Evolutionary conservation across 2,888 invertebrate species (phyloP).

Genomic region (Clostera curtula): DNA sequence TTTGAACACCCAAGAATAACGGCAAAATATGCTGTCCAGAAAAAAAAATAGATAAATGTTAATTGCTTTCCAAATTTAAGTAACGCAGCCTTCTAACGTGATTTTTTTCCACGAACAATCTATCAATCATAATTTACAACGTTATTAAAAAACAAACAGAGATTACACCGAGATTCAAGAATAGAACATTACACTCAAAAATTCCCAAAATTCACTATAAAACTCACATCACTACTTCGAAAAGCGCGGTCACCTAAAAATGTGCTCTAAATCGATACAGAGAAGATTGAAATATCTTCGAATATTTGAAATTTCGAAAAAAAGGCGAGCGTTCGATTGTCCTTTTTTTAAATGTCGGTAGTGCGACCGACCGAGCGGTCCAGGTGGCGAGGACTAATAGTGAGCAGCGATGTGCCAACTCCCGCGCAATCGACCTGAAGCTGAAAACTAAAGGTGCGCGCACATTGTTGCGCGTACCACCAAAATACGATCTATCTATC

Average conservation of each 20-base stretch:
- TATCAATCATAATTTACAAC: too few relatives aligned
- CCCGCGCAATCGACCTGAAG: constrained; percentile 29
- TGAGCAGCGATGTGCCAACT: constrained; percentile 13
- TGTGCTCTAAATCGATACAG: too few relatives aligned
- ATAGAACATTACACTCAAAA: background rate
- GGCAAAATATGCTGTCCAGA: too few relatives aligned
- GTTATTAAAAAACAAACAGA: too few relatives aligned
- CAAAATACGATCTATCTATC: background rate
- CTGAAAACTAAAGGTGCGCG: constrained; percentile 31
- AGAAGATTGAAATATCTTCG: too few relatives aligned
- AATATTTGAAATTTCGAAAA: too few relatives aligned
- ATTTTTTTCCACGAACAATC: too few relatives aligned
- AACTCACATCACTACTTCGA: constrained; percentile 1
- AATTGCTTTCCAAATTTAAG: too few relatives aligned
- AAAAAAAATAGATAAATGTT: too few relatives aligned
- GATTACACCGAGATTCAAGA: background rate
- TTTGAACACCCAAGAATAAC: too few relatives aligned
- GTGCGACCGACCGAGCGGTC: constrained; percentile 27
- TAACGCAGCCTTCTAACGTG: too few relatives aligned
- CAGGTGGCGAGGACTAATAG: constrained; percentile 34
- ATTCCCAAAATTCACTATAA: background rate
- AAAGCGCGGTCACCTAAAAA: too few relatives aligned
- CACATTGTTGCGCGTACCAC: constrained; percentile 12
- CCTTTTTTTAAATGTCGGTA: constrained; percentile 9
- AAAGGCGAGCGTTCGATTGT: constrained; percentile 3